Evolutionary conservation across 1,140 invertebrate genomes (phyloP).

Genomic region (Camponotus vicinus): DNA sequence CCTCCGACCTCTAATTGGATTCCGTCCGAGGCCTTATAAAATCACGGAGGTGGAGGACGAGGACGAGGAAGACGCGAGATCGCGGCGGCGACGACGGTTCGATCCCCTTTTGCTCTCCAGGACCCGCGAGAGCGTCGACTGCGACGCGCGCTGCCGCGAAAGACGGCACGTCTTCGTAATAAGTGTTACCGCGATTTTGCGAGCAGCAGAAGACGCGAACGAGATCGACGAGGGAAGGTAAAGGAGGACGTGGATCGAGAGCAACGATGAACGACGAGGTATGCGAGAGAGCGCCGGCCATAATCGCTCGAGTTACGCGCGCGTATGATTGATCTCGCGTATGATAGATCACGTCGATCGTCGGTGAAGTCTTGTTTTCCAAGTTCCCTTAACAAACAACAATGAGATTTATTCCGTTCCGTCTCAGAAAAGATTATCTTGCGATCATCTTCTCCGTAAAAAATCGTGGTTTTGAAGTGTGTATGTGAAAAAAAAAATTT

Average conservation of each 20-base stretch:
- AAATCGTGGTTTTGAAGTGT: no score
- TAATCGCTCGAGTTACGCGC: conserved; percentile 36
- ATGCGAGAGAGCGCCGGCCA: conserved; percentile 31
- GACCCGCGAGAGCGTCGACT: not conserved
- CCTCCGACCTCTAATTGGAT: conserved; percentile 77
- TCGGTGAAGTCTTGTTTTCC: not conserved
- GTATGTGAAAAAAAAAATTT: not conserved
- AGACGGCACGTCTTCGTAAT: not conserved
- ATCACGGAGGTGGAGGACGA: conserved; percentile 55
- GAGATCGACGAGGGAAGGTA: not conserved
- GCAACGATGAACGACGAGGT: conserved; percentile 71
- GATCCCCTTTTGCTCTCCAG: not conserved
- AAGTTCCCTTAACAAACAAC: not conserved
- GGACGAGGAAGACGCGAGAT: not conserved
- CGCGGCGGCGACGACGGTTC: conserved; percentile 23
- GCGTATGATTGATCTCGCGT: conserved; percentile 27
- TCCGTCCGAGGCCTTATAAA: conserved; percentile 79
- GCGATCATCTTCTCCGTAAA: no score
- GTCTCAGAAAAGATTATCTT: no score
- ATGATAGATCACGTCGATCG: conserved; percentile 15
- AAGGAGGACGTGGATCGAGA: conserved; percentile 37
- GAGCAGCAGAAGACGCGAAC: not conserved
- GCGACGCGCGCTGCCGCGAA: conserved; percentile 23
- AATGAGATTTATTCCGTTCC: not conserved
- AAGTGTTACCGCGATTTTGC: conserved; percentile 22